Percentiles rank a stretch among this genome's conserved stretches.
phyloP scores from a whole-genome alignment of 2,797 vertebrate species.

The Mormyrus proboscirostris region DNA sequence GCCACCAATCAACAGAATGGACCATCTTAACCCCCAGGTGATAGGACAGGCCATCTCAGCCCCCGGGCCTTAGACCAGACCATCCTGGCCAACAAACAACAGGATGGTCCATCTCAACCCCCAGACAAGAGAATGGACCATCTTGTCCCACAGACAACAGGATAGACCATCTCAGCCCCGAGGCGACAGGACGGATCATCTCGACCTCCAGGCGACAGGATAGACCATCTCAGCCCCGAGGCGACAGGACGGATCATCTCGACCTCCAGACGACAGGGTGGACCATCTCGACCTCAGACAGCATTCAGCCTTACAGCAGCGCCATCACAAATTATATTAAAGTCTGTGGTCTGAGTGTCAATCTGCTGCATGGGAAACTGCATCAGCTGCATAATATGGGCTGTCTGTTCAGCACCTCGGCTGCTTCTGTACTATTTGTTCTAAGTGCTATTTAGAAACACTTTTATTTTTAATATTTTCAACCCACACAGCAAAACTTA shows the following conservation, averaged over 20 bases:
- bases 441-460: background rate
- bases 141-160: background rate
- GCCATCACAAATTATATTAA: background rate
- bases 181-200: background rate
- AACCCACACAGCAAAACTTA: background rate
- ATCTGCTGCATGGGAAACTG: background rate
- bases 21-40: background rate
- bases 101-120: background rate
- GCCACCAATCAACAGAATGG: background rate
- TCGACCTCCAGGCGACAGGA: background rate
- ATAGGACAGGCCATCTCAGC: background rate
- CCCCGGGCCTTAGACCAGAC: background rate
- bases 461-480: constrained; percentile 7
- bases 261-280: background rate
- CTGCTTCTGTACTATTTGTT: background rate
- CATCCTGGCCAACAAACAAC: background rate
- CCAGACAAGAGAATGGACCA: background rate
- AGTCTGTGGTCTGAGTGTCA: background rate
- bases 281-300: background rate
- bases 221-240: background rate
- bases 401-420: background rate
- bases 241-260: background rate
- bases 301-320: background rate
- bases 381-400: background rate
- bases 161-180: background rate